Base-by-base conservation (phyloP, 2,797 vertebrate species). In the Characodon lateralis region DNA sequence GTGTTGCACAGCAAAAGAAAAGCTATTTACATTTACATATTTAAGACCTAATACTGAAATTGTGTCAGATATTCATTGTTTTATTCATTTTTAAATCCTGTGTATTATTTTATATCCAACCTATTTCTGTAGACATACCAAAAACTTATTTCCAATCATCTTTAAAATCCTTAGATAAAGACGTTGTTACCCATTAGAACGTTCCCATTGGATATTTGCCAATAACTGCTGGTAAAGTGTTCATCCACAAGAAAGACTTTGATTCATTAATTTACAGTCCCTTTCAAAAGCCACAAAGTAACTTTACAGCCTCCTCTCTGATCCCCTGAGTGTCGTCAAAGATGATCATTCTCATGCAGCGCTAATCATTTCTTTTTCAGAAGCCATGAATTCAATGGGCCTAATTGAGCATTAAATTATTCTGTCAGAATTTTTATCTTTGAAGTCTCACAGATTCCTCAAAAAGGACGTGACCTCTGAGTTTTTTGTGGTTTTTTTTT, bases 331-430 rank as follows among this genome's bases (percentile, higher is more conserved):
- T 79, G 88, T 83, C 83, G 48, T 94, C 89, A 78, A 83, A 72
- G 82, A 73, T 84, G 80, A 88, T 91, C 90, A 79, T 82, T 90
- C 83, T 86, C 59, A 12, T 84, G 84, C 73, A 5, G 53, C 55
- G 56, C 88, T 89, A 88, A 92, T 91, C 87, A 86, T 92, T 88
- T 89, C 83, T 92, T 89, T 63, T 89, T 92, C 83, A 88, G 87
- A 86, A 88, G 87, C 87, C 83, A 87, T 90, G 88, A 93, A 93
- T 90, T 84, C 88, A 92, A 89, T 90, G 75, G 81, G 89, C 90
- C 89, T 91, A 93, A 92, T 89, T 89, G 90, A 89, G 92, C 87
- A 78, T 92, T 90, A 89, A 89, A 91, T 92, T 89, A 90, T 88
- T 82, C 80, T 41, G 84, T 90, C 79, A 71, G 83, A 87, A 73